Conservation (phyloP, 2,888 invertebrate species). For the Orthosia gothica region DNA sequence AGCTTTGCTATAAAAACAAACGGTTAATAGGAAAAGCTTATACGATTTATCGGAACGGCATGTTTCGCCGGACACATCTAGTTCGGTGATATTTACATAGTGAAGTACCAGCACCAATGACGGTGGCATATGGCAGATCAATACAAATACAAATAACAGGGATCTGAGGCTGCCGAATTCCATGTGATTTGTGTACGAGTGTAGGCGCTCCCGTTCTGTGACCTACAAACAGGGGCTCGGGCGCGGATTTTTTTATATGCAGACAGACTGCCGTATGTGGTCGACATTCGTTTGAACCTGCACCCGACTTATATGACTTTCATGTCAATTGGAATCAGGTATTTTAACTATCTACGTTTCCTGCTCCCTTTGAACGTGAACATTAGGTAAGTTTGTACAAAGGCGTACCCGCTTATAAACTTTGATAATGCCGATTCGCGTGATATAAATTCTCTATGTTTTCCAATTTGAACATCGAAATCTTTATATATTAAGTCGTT, state of each 20-base stretch:
- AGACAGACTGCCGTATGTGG: slow-evolving; percentile 64
- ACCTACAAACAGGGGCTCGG: slow-evolving; percentile 73
- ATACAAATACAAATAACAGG: slow-evolving; percentile 74
- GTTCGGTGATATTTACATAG: slow-evolving; percentile 46
- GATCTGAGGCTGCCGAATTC: slow-evolving; percentile 69
- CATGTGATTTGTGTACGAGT: slow-evolving; percentile 75
- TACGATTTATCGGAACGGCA: slow-evolving; percentile 26
- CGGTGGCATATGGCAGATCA: slow-evolving; percentile 73
- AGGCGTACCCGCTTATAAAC: neutral
- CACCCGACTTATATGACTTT: too few relatives aligned
- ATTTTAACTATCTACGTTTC: slow-evolving; percentile 3
- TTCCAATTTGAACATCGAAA: neutral
- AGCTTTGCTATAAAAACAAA: slow-evolving; percentile 34
- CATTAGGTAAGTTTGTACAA: neutral
- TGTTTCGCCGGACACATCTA: slow-evolving; percentile 44
- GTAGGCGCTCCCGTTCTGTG: slow-evolving; percentile 67
- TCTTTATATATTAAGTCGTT: too few relatives aligned
- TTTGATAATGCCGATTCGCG: neutral
- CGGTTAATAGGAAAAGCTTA: slow-evolving; percentile 39
- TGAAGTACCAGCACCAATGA: slow-evolving; percentile 44
- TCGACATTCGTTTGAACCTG: slow-evolving; percentile 64
- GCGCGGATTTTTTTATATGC: slow-evolving; percentile 76
- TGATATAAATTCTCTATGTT: neutral
- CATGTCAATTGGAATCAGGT: slow-evolving; percentile 30
- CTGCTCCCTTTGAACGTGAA: neutral